Conservation (phyloP, 2,113 vertebrate genomes). For the Tachysurus vachellii region DNA sequence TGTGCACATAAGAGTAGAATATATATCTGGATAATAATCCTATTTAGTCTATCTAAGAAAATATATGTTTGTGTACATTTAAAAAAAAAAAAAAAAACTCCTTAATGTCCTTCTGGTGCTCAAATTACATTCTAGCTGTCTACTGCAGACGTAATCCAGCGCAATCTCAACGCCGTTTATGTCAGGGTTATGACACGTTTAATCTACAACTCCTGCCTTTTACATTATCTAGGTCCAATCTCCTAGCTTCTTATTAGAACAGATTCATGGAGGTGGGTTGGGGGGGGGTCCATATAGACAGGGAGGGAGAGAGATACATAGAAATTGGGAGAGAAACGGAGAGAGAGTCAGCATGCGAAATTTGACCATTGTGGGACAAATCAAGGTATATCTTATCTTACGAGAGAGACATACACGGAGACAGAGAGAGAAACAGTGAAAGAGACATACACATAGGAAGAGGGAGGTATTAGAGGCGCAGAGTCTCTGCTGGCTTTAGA, state of each 20-base stretch:
- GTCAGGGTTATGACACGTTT: not conserved
- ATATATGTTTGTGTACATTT: not conserved
- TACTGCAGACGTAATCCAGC: not conserved
- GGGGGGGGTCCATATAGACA: not conserved
- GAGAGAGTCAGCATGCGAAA: too few species aligned
- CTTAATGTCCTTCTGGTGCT: not conserved
- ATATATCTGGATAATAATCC: not conserved
- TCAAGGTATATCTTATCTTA: too few species aligned
- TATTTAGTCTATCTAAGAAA: not conserved
- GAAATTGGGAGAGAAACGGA: too few species aligned
- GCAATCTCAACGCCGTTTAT: not conserved
- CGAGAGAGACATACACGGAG: not conserved
- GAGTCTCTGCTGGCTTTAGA: not conserved
- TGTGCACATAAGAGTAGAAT: not conserved
- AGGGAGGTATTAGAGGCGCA: not conserved
- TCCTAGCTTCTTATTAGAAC: not conserved
- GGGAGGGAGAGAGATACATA: too few species aligned
- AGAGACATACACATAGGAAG: not conserved
- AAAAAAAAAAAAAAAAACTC: too few species aligned
- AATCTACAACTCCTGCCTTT: slow-evolving; percentile 10
- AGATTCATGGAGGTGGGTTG: not conserved
- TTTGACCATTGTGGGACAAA: too few species aligned
- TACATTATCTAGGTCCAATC: not conserved
- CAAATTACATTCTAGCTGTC: not conserved
- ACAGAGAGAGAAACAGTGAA: too few species aligned